These are phyloP conservation scores for Hydrochoerus hydrochaeris DNA, from an alignment of 2,113 vertebrate genomes.

Conservation along the genomic window DNA sequence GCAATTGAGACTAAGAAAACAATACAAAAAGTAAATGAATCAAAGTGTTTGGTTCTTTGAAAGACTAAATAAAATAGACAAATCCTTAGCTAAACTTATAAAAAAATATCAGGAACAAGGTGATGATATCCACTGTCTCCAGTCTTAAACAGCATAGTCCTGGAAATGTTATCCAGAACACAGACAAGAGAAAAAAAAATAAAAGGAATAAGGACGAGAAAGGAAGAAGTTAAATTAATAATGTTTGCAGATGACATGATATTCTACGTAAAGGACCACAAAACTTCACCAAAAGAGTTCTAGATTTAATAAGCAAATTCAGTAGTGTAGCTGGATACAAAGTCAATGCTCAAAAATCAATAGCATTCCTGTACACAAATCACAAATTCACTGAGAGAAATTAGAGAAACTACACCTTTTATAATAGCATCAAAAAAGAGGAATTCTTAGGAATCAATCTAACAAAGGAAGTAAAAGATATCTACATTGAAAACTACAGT, in stretches of 20 bases:
- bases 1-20: no score
- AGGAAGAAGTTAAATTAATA: neutral
- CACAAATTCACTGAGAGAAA: neutral
- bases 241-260: neutral
- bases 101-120: neutral
- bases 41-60: no score
- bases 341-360: neutral
- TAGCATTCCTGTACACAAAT: neutral
- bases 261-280: neutral
- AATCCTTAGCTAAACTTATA: no score
- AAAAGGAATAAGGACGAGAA: neutral
- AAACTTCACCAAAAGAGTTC: neutral
- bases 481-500: neutral
- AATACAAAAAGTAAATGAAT: no score
- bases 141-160: neutral
- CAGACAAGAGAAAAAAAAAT: neutral
- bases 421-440: neutral
- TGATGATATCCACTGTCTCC: neutral
- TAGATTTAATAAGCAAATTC: neutral
- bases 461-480: neutral
- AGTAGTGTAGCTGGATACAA: neutral
- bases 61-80: no score
- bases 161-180: neutral
- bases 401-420: neutral
- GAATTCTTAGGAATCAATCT: neutral